Percentiles rank a stretch among this genome's conserved stretches.
phyloP scores from a whole-genome alignment of 2,797 vertebrate genomes.

The Limosa lapponica region DNA sequence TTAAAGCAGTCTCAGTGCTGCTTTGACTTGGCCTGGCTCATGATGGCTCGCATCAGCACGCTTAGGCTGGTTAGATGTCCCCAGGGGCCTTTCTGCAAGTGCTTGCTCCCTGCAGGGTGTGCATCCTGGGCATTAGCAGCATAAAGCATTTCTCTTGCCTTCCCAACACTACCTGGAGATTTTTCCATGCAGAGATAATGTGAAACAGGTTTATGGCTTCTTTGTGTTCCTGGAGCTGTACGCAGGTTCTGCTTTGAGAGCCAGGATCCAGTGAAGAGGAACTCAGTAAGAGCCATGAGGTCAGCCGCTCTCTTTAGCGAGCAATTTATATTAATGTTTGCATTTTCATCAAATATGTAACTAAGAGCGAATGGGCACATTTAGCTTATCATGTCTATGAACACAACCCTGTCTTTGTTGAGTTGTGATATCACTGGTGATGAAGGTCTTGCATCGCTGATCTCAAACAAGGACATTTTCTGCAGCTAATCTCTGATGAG shows the following conservation, averaged over 20 bases:
- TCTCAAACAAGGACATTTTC: background rate
- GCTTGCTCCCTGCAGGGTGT: background rate
- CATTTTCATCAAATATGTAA: background rate
- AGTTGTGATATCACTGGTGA: background rate
- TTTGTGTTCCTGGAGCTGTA: background rate
- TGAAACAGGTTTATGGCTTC: background rate
- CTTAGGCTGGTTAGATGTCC: background rate
- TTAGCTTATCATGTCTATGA: background rate
- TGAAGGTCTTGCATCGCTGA: background rate
- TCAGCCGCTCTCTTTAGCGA: background rate
- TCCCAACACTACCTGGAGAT: background rate
- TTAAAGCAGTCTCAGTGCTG: background rate
- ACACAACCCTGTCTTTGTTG: background rate
- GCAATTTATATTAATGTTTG: background rate
- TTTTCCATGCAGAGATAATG: background rate
- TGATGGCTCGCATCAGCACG: fast-evolving
- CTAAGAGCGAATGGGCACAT: background rate
- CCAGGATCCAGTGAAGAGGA: background rate
- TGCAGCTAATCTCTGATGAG: background rate
- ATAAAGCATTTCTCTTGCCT: background rate
- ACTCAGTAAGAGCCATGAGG: background rate
- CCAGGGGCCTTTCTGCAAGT: background rate
- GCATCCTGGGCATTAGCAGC: background rate
- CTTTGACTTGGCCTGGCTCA: background rate
- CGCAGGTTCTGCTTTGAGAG: background rate